Evolutionary conservation across 2,797 vertebrate species (phyloP), one percentile per base, ranked within the genome.

Genomic region (Crenuchus spilurus): DNA sequence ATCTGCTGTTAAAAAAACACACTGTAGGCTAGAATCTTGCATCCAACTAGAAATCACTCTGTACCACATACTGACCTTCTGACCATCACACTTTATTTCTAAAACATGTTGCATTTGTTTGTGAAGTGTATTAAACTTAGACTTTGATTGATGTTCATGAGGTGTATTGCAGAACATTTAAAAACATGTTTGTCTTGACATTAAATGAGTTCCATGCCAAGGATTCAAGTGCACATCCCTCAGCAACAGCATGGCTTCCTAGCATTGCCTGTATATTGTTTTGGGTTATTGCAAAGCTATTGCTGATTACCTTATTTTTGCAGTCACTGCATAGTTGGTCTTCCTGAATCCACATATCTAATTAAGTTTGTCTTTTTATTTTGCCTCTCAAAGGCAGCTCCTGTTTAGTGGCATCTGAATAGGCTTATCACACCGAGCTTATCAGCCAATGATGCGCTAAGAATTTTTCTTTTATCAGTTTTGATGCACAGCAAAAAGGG

Each of bases 401-500:
- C 68, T 79, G 72, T 75, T 75, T 74, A 52, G 66, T 39, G 42
- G 60, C 55, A 66, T 79, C 51, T 70, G 72, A 74, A 75, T 66
- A 65, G 55, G 67, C 67, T 79, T 79, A 79, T 79, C 72, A 74
- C 52, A 6, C 42, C 8, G 51, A 58, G 72, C 72, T 75, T 70
- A 79, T 79, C 72, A 67, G 61, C 33, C 39, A 62, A 61, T 75
- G 69, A 72, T 55, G 69, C n/a, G 44, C 44, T 46, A 24, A 63
- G 49, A 31, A 51, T 51, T 70, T 54, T 57, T 70, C 30, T 74
- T 68, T 72, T 42, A 74, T 58, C 70, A 68, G 52, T 76, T 81
- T 65, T 73, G 65, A 73, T 72, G 65, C 65, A 39, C 41, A 2
- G 71, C 42, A 72, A 65, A 76, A 77, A 78, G 51, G 66, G 52